A percentile compares a stretch with the other conserved stretches of the same genome.
Evolutionary conservation across 2,113 vertebrate genomes (phyloP).

Genomic region (Ageneiosus marmoratus): DNA sequence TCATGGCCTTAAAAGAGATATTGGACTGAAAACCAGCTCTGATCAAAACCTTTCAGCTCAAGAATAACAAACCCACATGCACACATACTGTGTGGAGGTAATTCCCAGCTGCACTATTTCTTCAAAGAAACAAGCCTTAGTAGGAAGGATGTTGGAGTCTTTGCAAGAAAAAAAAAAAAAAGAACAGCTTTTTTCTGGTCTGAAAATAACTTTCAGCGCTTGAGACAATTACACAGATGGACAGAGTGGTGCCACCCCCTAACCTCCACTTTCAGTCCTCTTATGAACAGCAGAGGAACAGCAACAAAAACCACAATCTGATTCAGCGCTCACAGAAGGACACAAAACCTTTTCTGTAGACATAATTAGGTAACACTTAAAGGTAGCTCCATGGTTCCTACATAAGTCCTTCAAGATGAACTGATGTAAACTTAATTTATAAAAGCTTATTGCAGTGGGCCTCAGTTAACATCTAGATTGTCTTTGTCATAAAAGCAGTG

Average conservation of each 20-base stretch:
- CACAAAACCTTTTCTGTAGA: not conserved
- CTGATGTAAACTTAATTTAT: not conserved
- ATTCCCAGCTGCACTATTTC: constrained; percentile 55
- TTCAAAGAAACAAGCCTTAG: constrained; percentile 52
- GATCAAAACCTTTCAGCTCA: constrained; percentile 57
- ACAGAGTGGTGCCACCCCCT: constrained; percentile 41
- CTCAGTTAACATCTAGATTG: not conserved
- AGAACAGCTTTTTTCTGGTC: constrained; percentile 50
- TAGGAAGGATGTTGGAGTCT: constrained; percentile 50
- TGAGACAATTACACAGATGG: constrained; percentile 64
- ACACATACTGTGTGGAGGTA: constrained; percentile 31
- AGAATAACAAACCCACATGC: constrained; percentile 35
- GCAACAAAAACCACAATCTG: constrained; percentile 6
- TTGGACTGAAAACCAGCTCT: constrained; percentile 47
- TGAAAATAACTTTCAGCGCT: constrained; percentile 61
- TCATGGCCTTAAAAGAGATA: constrained; percentile 52
- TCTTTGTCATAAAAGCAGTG: not conserved
- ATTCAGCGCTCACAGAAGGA: not conserved
- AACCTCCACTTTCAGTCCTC: constrained; percentile 14
- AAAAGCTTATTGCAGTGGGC: not conserved
- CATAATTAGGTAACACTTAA: constrained; percentile 1
- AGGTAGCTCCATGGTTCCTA: not conserved
- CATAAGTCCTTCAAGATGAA: not conserved
- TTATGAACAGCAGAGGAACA: constrained; percentile 28
- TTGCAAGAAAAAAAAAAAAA: constrained; percentile 61